Base-by-base conservation (phyloP, 37 sponge, comb jelly and placozoan species). In the Eunapius fragilis region DNA sequence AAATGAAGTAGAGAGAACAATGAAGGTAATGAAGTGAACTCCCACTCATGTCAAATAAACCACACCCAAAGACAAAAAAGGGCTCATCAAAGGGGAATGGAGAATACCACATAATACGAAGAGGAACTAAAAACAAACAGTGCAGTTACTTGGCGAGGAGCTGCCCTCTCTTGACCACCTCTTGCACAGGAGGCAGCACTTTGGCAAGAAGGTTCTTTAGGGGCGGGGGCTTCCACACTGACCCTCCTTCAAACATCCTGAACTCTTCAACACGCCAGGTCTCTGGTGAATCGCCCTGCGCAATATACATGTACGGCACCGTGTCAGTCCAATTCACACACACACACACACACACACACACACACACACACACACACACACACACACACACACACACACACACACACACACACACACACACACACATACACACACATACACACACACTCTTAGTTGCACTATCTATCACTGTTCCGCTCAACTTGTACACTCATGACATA, bases 221-320 rank as follows among this genome's bases (percentile, higher is more conserved):
- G 22, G 96, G 97, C 26, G 99, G 99, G 28, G 99, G 99, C 31
- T 90, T 93, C 99, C 99, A 99, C 67, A 97, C 41, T 14, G 99
- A 99, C 36, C 99, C 99, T 27, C 87, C 89, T 45, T 92, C 86
- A 86, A 99, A 99, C 98, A 99, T 95, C 33, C 95, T 77, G 76
- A 99, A 99, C 27, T 96, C 99, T 22, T 95, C 95, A 17, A 89
- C 86, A n/a, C 87, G 70, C 99, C 99, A 99, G 25, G 92, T 95
- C 74, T 94, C 96, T 71, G 96, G 93, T 37, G 94, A 92, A 35
- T 99, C 99, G 0, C 99, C 99, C 98, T 99, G 68, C 47, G 70
- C 33, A 69, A 69, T 22, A 11, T 58, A 25, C 24, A 58, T 41
- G 41, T 41, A 6, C n/a, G n/a, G n/a, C n/a, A n/a, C n/a, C n/a